phyloP scores from a whole-genome alignment of 2,888 invertebrate genomes.

The Lobophora halterata region DNA sequence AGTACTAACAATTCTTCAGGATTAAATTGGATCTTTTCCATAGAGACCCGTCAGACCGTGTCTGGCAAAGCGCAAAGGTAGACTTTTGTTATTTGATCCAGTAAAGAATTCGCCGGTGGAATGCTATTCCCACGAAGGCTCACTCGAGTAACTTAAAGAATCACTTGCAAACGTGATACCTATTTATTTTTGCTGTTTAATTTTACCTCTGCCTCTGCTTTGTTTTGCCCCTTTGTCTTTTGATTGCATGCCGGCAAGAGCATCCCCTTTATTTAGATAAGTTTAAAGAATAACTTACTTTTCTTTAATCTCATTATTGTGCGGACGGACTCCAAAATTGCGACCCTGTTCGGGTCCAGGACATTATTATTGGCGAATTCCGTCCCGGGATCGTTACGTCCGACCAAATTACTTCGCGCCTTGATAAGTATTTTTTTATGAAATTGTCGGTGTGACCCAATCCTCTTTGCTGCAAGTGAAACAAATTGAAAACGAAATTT shows the following conservation, averaged over 20 bases:
- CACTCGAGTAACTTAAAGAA: conserved; percentile 38
- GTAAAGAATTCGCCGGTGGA: conserved; percentile 19
- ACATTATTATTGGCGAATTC: conserved; percentile 43
- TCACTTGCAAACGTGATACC: conserved; percentile 48
- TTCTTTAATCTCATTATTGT: conserved; percentile 56
- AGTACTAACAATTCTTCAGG: conserved; percentile 27
- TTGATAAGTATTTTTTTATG: conserved; percentile 39
- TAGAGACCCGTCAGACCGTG: conserved; percentile 27
- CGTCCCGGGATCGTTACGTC: conserved; percentile 33
- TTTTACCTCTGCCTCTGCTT: conserved; percentile 56
- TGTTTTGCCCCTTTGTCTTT: conserved; percentile 51
- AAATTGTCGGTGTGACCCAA: conserved; percentile 33
- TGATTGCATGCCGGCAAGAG: conserved; percentile 46
- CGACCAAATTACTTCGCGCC: conserved; percentile 39
- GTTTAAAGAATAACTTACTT: conserved; percentile 54
- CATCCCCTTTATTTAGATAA: conserved; percentile 50
- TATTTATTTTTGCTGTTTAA: conserved; percentile 60
- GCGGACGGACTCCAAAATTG: conserved; percentile 42
- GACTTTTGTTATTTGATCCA: conserved; percentile 24
- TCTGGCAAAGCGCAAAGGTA: conserved; percentile 29
- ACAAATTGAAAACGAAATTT: conserved; percentile 37
- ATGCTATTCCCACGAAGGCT: conserved; percentile 38
- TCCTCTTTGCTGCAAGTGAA: conserved; percentile 31
- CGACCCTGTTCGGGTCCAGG: conserved; percentile 34
- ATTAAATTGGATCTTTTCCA: conserved; percentile 33